Percentiles rank a stretch among this genome's conserved stretches.
Conservation (phyloP, 2,113 vertebrate genomes). For the Synchiropus splendidus region DNA sequence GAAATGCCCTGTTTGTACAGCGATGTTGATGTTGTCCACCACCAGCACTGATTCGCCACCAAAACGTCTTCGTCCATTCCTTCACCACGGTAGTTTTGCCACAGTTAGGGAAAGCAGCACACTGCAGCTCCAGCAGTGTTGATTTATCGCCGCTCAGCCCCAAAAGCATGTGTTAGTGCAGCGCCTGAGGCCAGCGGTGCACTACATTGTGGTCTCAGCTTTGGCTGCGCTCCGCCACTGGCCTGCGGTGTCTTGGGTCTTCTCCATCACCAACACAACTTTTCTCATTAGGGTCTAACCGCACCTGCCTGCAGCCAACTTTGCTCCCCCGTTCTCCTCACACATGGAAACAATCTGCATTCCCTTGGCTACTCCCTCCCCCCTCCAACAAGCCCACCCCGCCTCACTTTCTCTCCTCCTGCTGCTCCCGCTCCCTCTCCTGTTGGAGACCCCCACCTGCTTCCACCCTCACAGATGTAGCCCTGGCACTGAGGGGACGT, state of each 20-base stretch:
- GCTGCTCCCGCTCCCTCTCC: slow-evolving; percentile 44
- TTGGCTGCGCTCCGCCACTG: slow-evolving; percentile 53
- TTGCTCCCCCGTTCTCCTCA: slow-evolving; percentile 48
- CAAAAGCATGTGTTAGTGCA: slow-evolving; percentile 52
- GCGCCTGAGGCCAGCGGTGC: slow-evolving; percentile 53
- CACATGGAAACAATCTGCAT: slow-evolving; percentile 69
- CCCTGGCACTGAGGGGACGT: slow-evolving; percentile 51
- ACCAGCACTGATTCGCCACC: no score
- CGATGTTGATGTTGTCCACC: no score
- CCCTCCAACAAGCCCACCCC: slow-evolving; percentile 6
- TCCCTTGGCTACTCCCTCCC: slow-evolving; percentile 9
- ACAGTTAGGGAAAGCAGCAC: slow-evolving; percentile 32
- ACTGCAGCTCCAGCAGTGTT: slow-evolving; percentile 48
- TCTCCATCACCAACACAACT: slow-evolving; percentile 63
- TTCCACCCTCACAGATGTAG: slow-evolving; percentile 56
- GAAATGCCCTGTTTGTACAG: no score
- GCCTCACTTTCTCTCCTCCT: slow-evolving; percentile 20
- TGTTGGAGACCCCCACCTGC: slow-evolving; percentile 59
- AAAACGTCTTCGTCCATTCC: not conserved
- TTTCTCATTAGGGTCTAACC: slow-evolving; percentile 68
- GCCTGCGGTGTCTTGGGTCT: slow-evolving; percentile 57
- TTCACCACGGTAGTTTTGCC: slow-evolving; percentile 22
- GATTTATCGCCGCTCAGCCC: slow-evolving; percentile 52
- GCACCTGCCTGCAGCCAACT: slow-evolving; percentile 62
- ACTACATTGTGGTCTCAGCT: slow-evolving; percentile 58